Evolutionary conservation across 2,888 invertebrate genomes (phyloP), one percentile per base, ranked within the genome.

Genomic region (Melieria crassipennis): DNA sequence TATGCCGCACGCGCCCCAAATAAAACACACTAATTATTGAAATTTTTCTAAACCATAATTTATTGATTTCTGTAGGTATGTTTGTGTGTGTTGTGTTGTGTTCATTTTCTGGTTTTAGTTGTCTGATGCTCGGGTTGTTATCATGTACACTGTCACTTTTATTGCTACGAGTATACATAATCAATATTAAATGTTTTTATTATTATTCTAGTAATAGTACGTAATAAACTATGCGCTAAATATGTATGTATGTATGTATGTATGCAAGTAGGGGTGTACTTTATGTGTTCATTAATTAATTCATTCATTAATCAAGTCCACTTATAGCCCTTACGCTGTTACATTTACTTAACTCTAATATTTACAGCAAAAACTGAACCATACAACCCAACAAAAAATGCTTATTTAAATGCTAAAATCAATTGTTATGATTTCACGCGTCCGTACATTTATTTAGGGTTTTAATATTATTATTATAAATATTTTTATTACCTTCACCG

Each of bases 21-120:
- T 42, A 46, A 69, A 67, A 74, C 47, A 57, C 60, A 7, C 5
- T n/a, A 3, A 43, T 16, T 65, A 58, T 73, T 73, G 62, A 71
- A 73, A 74, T 73, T 75, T 75, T 62, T 74, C 74, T 75, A 76
- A 75, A 76, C 71, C 75, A 75, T 73, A 71, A 61, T 66, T 72
- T 63, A 71, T 74, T 73, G 65, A 65, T 74, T 63, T 71, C 43
- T 73, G 60, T 75, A 66, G 42, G 58, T 67, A 45, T 47, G 56
- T 67, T n/a, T 11, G 67, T 60, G 42, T 43, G 43, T 67, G 11
- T 63, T 16, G 2, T 50, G 48, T 48, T 47, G 2, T 50, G 48
- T 48, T 47, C 7, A 7, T 43, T 60, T 43, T 10, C 57, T 56
- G 7, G 4, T 56, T 30, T 48, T 42, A 6, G 3, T 76, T 67